Evolutionary conservation across 2,797 vertebrate genomes (phyloP).

Genomic region (Pelobates cultripes): DNA sequence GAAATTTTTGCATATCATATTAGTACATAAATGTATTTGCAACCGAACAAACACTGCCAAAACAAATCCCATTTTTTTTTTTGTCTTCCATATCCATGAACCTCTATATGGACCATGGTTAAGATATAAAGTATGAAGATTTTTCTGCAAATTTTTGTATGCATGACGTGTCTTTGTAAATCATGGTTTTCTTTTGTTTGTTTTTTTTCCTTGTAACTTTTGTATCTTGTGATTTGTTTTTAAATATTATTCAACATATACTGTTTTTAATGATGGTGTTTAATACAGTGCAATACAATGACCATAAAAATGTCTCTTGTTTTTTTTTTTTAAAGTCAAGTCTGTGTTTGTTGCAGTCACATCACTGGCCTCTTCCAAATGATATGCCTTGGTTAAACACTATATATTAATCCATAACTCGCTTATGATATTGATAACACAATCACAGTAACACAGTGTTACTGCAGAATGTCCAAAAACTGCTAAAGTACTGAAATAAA

Average conservation of each 20-base stretch:
- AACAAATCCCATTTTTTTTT: not conserved
- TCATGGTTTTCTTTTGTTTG: slow-evolving; percentile 63
- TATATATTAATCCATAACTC: no score
- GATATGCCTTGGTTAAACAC: no score
- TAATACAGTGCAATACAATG: not conserved
- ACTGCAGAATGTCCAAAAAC: no score
- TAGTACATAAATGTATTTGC: not conserved
- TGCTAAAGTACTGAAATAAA: no score
- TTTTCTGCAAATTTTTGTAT: slow-evolving; percentile 26
- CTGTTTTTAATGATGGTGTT: slow-evolving; percentile 40
- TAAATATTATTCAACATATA: slow-evolving; percentile 60
- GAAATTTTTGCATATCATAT: not conserved
- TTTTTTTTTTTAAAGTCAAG: not conserved
- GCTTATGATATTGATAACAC: no score
- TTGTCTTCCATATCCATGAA: slow-evolving; percentile 61
- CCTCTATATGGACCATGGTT: slow-evolving; percentile 57
- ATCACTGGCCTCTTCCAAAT: no score
- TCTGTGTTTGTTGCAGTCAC: no score
- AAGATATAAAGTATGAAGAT: slow-evolving; percentile 2
- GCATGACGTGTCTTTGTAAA: slow-evolving; percentile 55
- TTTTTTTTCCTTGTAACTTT: slow-evolving; percentile 54
- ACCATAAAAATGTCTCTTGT: not conserved
- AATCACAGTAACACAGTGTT: no score
- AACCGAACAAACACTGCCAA: slow-evolving; percentile 25
- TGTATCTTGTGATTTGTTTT: slow-evolving; percentile 61